Conservation (phyloP, 2,888 invertebrate genomes). For the Lapara coniferarum region DNA sequence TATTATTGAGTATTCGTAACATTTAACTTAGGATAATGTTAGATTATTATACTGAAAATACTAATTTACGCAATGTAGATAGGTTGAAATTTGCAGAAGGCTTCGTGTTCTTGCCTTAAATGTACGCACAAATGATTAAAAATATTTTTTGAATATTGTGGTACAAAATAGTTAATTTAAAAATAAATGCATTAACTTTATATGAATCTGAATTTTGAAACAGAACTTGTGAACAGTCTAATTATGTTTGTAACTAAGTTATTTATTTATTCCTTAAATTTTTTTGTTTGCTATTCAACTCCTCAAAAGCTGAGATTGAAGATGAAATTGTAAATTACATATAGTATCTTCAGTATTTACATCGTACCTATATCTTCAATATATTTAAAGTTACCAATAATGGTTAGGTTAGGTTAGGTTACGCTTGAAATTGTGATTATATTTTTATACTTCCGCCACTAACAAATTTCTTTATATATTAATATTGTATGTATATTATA, state of each 20-base stretch:
- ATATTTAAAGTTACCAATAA: background rate
- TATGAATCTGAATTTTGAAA: too few species aligned
- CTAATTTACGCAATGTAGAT: slow-evolving; percentile 4
- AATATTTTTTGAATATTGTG: background rate
- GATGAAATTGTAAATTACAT: background rate
- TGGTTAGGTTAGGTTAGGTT: slow-evolving; percentile 1
- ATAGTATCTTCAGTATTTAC: background rate
- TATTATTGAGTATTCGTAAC: slow-evolving; percentile 12
- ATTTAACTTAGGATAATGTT: slow-evolving; percentile 8
- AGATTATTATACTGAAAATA: slow-evolving; percentile 6
- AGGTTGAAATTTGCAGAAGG: background rate
- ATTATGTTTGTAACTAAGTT: too few species aligned
- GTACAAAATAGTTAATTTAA: too few species aligned
- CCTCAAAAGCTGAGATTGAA: too few species aligned
- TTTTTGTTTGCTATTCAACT: too few species aligned
- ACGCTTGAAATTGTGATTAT: slow-evolving; percentile 19
- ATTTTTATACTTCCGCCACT: slow-evolving; percentile 11
- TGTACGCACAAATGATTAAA: background rate
- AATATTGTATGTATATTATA: slow-evolving; percentile 8
- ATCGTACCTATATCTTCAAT: slow-evolving; percentile 22
- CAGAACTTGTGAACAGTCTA: too few species aligned
- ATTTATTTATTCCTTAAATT: too few species aligned
- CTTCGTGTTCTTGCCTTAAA: background rate
- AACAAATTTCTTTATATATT: background rate
- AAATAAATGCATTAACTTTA: too few species aligned